Conservation (phyloP, 35 echinoderm and acorn worm genomes). For the Antedon bifida region DNA sequence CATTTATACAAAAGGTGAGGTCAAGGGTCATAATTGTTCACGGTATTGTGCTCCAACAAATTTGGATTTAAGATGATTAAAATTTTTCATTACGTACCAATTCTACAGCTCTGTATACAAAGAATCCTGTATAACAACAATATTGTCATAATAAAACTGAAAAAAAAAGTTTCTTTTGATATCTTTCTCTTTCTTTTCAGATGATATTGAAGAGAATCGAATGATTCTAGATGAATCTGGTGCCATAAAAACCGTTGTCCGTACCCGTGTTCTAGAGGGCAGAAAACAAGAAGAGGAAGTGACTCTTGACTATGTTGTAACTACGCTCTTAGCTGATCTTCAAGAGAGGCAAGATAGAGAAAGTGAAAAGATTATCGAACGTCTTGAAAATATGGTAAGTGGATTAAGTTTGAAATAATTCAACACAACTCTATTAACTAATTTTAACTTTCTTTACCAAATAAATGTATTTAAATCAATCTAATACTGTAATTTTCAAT, state of each 20-base stretch:
- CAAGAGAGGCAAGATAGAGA: conserved; percentile 83
- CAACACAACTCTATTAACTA: background rate
- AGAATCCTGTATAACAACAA: no score
- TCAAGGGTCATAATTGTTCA: background rate
- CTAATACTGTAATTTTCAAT: no score
- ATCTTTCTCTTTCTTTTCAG: conserved; percentile 6
- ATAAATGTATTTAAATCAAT: no score
- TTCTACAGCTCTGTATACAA: no score
- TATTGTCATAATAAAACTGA: no score
- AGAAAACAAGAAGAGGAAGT: conserved; percentile 25
- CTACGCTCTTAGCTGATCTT: conserved; percentile 55
- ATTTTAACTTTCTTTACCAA: no score
- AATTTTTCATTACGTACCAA: background rate
- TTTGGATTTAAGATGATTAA: background rate
- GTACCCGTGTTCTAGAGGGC: conserved; percentile 33
- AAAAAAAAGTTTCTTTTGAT: no score
- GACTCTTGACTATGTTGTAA: conserved; percentile 37
- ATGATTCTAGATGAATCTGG: conserved; percentile 76
- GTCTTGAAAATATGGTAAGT: conserved; percentile 52
- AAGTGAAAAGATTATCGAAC: conserved; percentile 47
- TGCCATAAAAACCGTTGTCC: conserved; percentile 81
- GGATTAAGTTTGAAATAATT: background rate
- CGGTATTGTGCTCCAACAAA: background rate
- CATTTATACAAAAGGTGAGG: conserved; percentile 48
- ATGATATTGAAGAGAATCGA: conserved; percentile 53